These are phyloP conservation scores for Andrena haemorrhoa DNA, from an alignment of 2,888 invertebrate genomes.

Conservation along the genomic window DNA sequence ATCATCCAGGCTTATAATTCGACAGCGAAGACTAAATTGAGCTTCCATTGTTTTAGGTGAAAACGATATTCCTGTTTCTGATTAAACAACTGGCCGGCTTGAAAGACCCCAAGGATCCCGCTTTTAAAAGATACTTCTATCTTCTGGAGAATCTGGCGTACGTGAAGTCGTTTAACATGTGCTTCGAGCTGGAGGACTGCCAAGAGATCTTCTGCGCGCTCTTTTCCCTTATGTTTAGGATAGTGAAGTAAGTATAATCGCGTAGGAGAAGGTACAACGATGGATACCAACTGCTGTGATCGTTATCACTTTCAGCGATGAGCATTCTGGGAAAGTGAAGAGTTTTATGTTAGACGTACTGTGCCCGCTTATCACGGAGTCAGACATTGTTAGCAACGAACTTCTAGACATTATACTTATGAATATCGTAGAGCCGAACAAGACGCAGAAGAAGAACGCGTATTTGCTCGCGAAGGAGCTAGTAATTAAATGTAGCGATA, in stretches of 20 bases:
- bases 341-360: constrained; percentile 98
- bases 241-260: constrained; percentile 94
- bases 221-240: constrained; percentile 97
- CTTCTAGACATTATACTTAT: constrained; percentile 96
- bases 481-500: constrained; percentile 95
- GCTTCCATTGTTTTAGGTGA: constrained; percentile 82
- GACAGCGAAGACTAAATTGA: not conserved
- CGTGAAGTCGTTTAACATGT: constrained; percentile 99
- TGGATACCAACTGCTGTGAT: not conserved
- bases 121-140: constrained; percentile 99
- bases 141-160: constrained; percentile 98
- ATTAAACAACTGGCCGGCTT: constrained; percentile 97
- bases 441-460: constrained; percentile 95
- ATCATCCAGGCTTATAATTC: no score
- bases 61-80: constrained; percentile 96
- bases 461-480: constrained; percentile 96
- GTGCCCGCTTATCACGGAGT: constrained; percentile 97
- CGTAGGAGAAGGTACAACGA: not conserved
- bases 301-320: constrained; percentile 88
- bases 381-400: constrained; percentile 97
- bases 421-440: constrained; percentile 97
- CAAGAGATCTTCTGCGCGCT: constrained; percentile 98
- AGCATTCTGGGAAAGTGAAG: constrained; percentile 98
- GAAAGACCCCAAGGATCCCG: constrained; percentile 98
- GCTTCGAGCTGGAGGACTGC: constrained; percentile 98